Base-by-base conservation (phyloP, 2,797 vertebrate genomes). In the Girardinus metallicus region DNA sequence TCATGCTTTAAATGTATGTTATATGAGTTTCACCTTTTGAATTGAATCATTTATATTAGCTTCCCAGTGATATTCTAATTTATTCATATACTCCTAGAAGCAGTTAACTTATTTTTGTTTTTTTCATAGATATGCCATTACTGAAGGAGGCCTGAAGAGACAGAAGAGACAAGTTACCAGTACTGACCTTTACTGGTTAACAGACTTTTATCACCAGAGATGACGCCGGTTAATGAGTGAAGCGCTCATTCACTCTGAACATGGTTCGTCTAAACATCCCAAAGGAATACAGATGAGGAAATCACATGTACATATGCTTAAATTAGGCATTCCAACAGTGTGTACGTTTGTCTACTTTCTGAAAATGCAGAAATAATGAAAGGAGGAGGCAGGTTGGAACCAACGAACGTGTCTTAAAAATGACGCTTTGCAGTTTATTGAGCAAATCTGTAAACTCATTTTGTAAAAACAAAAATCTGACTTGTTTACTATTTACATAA, bases 71-170 rank as follows among this genome's bases (percentile, higher is more conserved):
- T 70, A 70, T 15, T 15, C 39, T 9, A 29, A 71, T 29, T 26
- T 44, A 44, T 71, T 71, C 23, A 71, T 44, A 6, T n/a, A 29
- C 26, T n/a, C 13, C 12, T 44, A 44, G 26, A 29, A 46, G 11
- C 10, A 70, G 26, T 12, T 26, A 26, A 23, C 15, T 34, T 29
- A 0, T 62, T 51, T 3, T 84, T 41, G 83, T 31, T 68, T 91
- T 47, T 34, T 79, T 79, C 36, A 4, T 92, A 99, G 98, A 99
- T 95, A 99, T 98, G 94, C 98, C 98, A 1, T 95, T 99, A 87
- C 77, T 99, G 92, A 99, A 99, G 94, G 98, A 99, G 94, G 97
- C 98, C 83, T 98, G 96, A 99, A 93, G 86, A 85, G 86, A 6
- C 21, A 5, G 36, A 26, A 41, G 23, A 68, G 36, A 70, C 66